Percentiles rank a stretch among this genome's conserved stretches.
These are phyloP conservation scores for Trissolcus japonicus DNA, from an alignment of 2,888 invertebrate species.

Conservation along the genomic window DNA sequence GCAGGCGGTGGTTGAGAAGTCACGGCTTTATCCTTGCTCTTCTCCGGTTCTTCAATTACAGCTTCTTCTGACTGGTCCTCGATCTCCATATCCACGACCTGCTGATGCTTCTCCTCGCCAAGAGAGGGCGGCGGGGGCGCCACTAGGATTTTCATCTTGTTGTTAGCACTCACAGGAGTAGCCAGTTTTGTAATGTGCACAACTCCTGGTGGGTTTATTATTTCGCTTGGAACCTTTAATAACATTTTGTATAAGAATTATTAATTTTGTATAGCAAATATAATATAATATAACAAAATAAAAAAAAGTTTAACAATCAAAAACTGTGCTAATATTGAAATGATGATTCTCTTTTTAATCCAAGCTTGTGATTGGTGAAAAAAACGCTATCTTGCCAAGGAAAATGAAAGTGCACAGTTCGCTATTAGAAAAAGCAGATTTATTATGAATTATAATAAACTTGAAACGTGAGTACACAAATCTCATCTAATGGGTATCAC, in stretches of 20 bases:
- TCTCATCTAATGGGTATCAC: no score
- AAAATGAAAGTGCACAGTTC: not conserved
- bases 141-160: conserved; percentile 71
- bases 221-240: conserved; percentile 69
- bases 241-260: conserved; percentile 2
- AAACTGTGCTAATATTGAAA: not conserved
- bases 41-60: conserved; percentile 69
- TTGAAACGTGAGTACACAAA: no score
- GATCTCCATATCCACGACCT: conserved; percentile 75
- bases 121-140: conserved; percentile 73
- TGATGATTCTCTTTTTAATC: no score
- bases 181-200: conserved; percentile 74
- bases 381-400: no score
- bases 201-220: conserved; percentile 74
- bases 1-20: conserved; percentile 57
- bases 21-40: conserved; percentile 57
- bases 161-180: conserved; percentile 63
- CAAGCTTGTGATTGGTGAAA: no score
- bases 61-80: conserved; percentile 72
- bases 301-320: not conserved
- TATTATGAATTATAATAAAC: no score
- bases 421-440: not conserved
- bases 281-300: not conserved
- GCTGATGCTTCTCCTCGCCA: conserved; percentile 64
- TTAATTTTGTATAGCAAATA: not conserved